Conservation (phyloP, 2,797 vertebrate genomes). For the Sarcoramphus papa region DNA sequence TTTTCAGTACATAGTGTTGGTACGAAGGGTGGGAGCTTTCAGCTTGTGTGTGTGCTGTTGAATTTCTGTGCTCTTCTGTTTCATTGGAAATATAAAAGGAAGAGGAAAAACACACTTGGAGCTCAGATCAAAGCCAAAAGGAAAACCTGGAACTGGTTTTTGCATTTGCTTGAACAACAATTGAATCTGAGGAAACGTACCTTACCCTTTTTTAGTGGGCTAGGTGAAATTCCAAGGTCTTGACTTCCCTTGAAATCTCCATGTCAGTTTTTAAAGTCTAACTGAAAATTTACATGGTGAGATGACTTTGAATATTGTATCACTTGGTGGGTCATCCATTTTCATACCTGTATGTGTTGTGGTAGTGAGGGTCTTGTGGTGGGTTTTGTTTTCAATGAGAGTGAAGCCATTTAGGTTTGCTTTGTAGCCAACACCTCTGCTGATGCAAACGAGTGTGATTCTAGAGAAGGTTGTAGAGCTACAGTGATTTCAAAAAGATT, state of each 20-base stretch:
- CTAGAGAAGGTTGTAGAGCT: neutral
- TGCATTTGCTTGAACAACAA: neutral
- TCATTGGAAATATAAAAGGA: neutral
- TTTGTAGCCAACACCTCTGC: neutral
- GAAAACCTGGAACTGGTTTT: neutral
- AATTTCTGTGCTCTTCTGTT: neutral
- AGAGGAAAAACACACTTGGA: neutral
- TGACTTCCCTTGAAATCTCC: neutral
- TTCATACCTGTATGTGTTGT: neutral
- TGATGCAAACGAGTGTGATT: neutral
- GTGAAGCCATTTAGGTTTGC: neutral
- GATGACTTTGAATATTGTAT: neutral
- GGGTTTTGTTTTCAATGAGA: neutral
- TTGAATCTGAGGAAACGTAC: neutral
- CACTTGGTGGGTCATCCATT: neutral
- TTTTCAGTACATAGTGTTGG: neutral
- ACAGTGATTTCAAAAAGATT: neutral
- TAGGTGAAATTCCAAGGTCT: neutral
- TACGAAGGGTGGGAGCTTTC: neutral
- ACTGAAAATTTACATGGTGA: neutral
- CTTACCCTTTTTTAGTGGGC: neutral
- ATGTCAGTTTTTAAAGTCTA: neutral
- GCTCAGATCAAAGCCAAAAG: neutral
- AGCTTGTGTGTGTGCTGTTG: neutral
- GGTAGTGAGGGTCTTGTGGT: neutral